phyloP scores from a whole-genome alignment of 53 echinoderm and acorn worm species.

The Astropecten irregularis region DNA sequence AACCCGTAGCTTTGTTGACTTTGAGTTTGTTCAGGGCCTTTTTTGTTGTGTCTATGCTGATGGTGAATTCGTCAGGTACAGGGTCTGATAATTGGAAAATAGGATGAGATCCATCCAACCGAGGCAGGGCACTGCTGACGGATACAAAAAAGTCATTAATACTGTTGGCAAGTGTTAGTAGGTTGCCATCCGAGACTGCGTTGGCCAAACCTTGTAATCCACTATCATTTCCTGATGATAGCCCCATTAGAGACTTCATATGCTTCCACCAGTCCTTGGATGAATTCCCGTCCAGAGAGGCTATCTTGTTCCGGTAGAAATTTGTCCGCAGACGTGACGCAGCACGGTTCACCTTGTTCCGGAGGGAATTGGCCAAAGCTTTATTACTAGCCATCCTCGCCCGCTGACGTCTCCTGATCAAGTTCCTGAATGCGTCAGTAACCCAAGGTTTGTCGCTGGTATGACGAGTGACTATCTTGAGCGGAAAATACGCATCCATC shows the following conservation, averaged over 20 bases:
- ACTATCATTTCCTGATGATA: background rate
- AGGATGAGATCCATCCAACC: background rate
- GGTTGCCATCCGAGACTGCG: background rate
- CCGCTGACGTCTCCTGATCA: background rate
- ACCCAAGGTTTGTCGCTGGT: constrained; percentile 15
- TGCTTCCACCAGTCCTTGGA: constrained; percentile 34
- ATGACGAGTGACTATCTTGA: background rate
- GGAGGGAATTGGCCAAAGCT: background rate
- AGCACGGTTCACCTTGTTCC: constrained; percentile 4
- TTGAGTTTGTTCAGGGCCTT: background rate
- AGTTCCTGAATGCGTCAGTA: background rate
- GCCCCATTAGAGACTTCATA: background rate
- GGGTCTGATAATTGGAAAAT: background rate
- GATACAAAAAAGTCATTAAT: constrained; percentile 7
- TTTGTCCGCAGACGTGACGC: background rate
- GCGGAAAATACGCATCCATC: background rate
- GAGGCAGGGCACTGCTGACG: background rate
- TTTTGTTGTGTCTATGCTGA: background rate
- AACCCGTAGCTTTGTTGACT: background rate
- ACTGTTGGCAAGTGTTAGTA: background rate
- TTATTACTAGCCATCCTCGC: background rate
- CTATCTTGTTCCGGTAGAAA: background rate
- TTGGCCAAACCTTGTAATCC: background rate
- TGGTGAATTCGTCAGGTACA: background rate
- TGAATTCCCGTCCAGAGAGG: background rate